Percentiles rank a stretch among this genome's conserved stretches.
phyloP scores from a whole-genome alignment of 2,888 invertebrate genomes.

The Caenorhabditis sp. region DNA sequence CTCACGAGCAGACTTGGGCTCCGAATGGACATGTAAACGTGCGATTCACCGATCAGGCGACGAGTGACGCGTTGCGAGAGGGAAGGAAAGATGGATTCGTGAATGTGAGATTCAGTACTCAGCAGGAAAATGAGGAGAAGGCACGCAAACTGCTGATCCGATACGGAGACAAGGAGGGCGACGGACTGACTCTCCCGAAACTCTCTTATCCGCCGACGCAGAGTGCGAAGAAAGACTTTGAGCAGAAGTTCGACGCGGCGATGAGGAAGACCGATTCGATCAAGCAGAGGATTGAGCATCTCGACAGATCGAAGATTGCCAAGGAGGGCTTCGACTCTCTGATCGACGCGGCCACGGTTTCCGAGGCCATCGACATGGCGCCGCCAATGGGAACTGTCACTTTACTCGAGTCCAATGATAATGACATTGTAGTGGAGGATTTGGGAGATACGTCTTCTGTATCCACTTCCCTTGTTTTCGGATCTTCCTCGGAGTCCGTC shows the following conservation, averaged over 20 bases:
- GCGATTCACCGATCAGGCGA: constrained; percentile 48
- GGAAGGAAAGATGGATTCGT: constrained; percentile 42
- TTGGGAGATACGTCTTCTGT: constrained; percentile 26
- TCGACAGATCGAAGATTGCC: constrained; percentile 49
- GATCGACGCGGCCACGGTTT: constrained; percentile 56
- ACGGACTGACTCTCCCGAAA: constrained; percentile 41
- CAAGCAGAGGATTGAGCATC: constrained; percentile 48
- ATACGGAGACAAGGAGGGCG: constrained; percentile 44
- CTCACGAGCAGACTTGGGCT: constrained; percentile 55
- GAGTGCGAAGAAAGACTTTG: constrained; percentile 34
- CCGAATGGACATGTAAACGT: constrained; percentile 65
- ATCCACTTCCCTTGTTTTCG: constrained; percentile 11
- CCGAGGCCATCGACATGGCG: constrained; percentile 24
- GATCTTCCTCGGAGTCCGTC: constrained; percentile 42
- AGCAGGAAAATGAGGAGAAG: constrained; percentile 46
- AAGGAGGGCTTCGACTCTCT: constrained; percentile 60
- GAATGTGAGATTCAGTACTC: constrained; percentile 58
- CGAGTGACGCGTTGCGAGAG: constrained; percentile 1
- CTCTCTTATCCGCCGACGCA: constrained; percentile 25
- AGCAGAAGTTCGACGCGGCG: constrained; percentile 58
- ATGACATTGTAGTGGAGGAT: constrained; percentile 39
- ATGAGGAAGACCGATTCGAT: constrained; percentile 57
- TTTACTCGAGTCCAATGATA: constrained; percentile 32
- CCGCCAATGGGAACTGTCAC: constrained; percentile 59
- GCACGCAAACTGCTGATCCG: constrained; percentile 37